Evolutionary conservation across 1,140 invertebrate genomes (phyloP).

Genomic region (Zeugodacus cucurbitae): DNA sequence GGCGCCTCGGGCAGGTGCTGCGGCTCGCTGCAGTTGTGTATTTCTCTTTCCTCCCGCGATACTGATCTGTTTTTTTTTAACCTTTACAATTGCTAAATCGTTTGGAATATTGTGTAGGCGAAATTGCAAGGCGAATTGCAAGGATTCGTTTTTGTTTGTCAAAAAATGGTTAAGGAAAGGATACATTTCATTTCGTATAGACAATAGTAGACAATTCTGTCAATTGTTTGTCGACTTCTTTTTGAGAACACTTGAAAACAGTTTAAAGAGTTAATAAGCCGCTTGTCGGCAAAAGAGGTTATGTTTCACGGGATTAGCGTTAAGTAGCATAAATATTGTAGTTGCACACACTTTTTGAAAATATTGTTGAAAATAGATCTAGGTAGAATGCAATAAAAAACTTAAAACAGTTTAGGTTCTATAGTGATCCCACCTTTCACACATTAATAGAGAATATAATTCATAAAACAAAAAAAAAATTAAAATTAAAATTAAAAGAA

Average conservation of each 20-base stretch:
- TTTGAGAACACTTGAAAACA: background rate
- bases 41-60: background rate
- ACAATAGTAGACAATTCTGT: background rate
- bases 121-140: background rate
- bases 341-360: background rate
- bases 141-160: background rate
- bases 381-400: too few species aligned
- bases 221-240: background rate
- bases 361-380: too few species aligned
- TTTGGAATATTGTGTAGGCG: background rate
- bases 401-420: too few species aligned
- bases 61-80: background rate
- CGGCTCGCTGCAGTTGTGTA: background rate
- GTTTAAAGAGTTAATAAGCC: slow-evolving; percentile 9
- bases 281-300: background rate
- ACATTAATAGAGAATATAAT: too few species aligned
- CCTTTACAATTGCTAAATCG: background rate
- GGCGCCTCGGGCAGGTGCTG: background rate
- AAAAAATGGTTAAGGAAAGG: background rate
- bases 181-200: background rate
- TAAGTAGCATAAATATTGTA: background rate
- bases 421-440: too few species aligned
- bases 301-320: background rate
- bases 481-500: too few species aligned
- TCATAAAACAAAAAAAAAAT: too few species aligned